Evolutionary conservation across 2,113 vertebrate genomes (phyloP).

Genomic region (Ursus arctos): DNA sequence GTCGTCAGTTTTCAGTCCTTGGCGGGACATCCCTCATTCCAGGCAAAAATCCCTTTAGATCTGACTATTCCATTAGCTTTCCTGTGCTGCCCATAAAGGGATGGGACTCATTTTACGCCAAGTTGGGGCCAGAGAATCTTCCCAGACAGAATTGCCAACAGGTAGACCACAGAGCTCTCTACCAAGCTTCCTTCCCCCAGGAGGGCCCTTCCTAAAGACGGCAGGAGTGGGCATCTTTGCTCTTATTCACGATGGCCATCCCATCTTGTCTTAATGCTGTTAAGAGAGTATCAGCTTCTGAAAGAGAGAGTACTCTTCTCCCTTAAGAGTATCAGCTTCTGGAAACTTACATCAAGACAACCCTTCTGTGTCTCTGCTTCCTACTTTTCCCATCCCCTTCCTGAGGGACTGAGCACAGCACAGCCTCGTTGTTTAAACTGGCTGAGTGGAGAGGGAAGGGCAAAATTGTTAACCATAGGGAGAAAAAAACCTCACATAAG

Average conservation of each 20-base stretch:
- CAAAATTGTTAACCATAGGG: background rate
- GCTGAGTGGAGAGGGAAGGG: background rate
- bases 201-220: background rate
- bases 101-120: background rate
- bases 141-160: background rate
- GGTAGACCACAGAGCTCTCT: background rate
- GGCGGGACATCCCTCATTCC: background rate
- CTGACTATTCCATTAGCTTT: background rate
- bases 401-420: background rate
- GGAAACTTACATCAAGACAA: background rate
- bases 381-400: background rate
- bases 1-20: background rate
- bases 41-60: background rate
- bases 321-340: background rate
- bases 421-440: background rate
- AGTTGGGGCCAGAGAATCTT: background rate
- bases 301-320: background rate
- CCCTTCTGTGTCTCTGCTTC: background rate
- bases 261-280: background rate
- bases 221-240: background rate
- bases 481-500: background rate
- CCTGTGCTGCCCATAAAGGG: background rate
- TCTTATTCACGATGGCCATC: background rate
- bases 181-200: background rate
- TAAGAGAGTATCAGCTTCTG: background rate